phyloP scores from a whole-genome alignment of 2,113 vertebrate species.

The Clinocottus analis region DNA sequence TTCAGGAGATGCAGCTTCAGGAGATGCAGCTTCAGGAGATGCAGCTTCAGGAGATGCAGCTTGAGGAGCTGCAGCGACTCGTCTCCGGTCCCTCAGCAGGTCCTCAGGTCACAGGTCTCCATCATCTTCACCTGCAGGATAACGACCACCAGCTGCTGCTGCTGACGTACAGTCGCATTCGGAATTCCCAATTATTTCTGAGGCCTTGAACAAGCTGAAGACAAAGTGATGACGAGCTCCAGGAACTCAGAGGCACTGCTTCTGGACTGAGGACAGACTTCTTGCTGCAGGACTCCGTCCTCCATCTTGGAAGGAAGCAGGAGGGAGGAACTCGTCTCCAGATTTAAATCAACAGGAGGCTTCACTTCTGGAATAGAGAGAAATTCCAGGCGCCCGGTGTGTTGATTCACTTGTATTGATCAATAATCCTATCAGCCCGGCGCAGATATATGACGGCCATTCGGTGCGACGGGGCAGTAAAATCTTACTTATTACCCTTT shows the following conservation, averaged over 20 bases:
- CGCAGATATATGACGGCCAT: slow-evolving; percentile 69
- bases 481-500: slow-evolving; percentile 66
- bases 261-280: slow-evolving; percentile 2
- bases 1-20: too few species aligned
- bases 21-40: slow-evolving; percentile 4
- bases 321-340: slow-evolving; percentile 3
- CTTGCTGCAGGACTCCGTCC: neutral
- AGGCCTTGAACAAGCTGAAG: slow-evolving; percentile 6
- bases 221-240: neutral
- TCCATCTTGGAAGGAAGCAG: neutral
- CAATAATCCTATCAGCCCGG: slow-evolving; percentile 59
- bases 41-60: too few species aligned
- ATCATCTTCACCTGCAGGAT: slow-evolving; percentile 34
- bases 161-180: slow-evolving; percentile 30
- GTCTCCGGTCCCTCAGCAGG: slow-evolving; percentile 4
- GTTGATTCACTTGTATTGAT: slow-evolving; percentile 65
- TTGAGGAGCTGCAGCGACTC: slow-evolving; percentile 6
- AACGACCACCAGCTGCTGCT: slow-evolving; percentile 18
- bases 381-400: slow-evolving; percentile 54
- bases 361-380: slow-evolving; percentile 24
- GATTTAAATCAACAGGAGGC: slow-evolving; percentile 27
- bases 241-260: slow-evolving; percentile 9
- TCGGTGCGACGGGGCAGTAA: slow-evolving; percentile 61
- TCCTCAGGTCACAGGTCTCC: slow-evolving; percentile 27
- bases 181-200: slow-evolving; percentile 32